Evolutionary conservation across 2,113 vertebrate species (phyloP).

Genomic region (Nymphicus hollandicus): DNA sequence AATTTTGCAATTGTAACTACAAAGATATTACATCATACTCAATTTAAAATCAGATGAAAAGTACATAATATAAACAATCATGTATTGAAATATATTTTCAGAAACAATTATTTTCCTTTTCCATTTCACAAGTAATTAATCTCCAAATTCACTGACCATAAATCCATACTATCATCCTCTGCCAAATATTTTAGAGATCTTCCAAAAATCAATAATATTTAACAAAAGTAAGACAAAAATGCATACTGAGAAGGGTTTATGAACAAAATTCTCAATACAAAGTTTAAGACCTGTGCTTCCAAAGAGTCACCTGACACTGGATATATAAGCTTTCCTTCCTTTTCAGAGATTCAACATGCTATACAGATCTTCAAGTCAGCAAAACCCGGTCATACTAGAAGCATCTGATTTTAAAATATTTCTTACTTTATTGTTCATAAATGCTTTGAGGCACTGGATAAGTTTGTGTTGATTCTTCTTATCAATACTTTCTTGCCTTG

Average conservation of each 20-base stretch:
- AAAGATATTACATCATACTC: neutral
- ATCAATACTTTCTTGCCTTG: constrained; percentile 92
- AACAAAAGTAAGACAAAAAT: neutral
- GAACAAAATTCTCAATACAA: neutral
- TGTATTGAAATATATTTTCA: neutral
- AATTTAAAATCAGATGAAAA: neutral
- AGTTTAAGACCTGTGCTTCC: neutral
- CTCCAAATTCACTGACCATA: neutral
- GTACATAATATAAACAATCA: neutral
- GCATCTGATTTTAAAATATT: neutral
- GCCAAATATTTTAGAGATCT: neutral
- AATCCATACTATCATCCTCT: neutral
- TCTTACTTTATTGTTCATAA: constrained; percentile 99
- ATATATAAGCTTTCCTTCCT: neutral
- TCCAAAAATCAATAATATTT: neutral
- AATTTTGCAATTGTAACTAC: neutral
- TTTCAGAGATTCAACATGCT: neutral
- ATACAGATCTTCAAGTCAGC: neutral
- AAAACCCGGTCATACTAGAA: neutral
- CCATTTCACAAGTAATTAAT: neutral
- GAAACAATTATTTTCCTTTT: neutral
- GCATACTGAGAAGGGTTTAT: neutral
- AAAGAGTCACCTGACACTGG: neutral
- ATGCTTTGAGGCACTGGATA: constrained; percentile 97
- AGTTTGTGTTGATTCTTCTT: constrained; percentile 98